A percentile compares a stretch with the other conserved stretches of the same genome.
Evolutionary conservation across 2,113 vertebrate genomes (phyloP).

Genomic region (Butorides virescens): DNA sequence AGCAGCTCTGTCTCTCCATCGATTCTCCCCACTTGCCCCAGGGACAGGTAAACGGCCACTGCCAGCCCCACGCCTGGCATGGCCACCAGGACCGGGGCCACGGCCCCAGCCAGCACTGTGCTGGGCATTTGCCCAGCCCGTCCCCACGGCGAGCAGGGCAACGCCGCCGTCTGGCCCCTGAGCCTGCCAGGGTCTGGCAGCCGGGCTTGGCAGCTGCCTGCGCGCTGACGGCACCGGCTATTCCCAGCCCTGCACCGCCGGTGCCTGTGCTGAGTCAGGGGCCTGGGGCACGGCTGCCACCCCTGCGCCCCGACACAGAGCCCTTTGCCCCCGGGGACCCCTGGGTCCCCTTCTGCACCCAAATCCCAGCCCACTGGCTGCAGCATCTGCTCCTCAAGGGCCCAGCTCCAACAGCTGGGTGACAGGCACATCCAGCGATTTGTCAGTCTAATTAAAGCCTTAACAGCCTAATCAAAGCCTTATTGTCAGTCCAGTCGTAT

Average conservation of each 20-base stretch:
- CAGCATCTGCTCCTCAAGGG: rapidly evolving
- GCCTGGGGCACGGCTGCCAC: neutral
- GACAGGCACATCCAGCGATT: neutral
- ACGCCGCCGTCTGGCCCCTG: neutral
- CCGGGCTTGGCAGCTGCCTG: neutral
- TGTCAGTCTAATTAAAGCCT: slow-evolving; percentile 29
- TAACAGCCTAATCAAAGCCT: slow-evolving; percentile 33
- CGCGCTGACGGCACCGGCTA: neutral
- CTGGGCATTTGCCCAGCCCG: neutral
- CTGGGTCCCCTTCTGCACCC: neutral
- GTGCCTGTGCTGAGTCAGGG: slow-evolving; percentile 55
- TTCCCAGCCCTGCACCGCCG: neutral
- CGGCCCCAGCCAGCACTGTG: neutral
- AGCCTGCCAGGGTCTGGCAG: neutral
- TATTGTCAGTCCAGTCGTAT: slow-evolving; percentile 26
- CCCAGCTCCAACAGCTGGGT: neutral
- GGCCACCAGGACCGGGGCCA: neutral
- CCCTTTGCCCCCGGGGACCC: neutral
- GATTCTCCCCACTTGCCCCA: neutral
- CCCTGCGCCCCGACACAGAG: neutral
- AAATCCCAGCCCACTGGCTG: neutral
- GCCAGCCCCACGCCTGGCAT: rapidly evolving
- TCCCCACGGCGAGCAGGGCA: neutral
- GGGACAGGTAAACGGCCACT: neutral
- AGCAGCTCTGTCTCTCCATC: neutral